Conservation (phyloP, 30 jellyfish, hydroid and myxozoan species). For the Morbakka virulenta region DNA sequence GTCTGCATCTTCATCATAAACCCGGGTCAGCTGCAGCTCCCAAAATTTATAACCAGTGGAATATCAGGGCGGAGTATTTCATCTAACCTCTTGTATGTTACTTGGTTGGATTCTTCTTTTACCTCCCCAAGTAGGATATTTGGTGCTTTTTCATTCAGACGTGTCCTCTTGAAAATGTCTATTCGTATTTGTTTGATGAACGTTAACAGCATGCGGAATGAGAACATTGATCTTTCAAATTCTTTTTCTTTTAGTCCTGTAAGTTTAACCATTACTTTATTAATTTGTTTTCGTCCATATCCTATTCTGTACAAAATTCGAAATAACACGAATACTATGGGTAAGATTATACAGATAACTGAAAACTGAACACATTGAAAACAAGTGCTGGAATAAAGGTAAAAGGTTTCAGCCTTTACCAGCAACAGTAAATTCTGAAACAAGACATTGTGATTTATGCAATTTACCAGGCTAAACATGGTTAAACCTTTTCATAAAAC, state of each 20-base stretch:
- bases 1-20: constrained; percentile 69
- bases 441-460: too few species aligned
- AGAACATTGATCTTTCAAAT: constrained; percentile 27
- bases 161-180: constrained; percentile 24
- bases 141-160: constrained; percentile 23
- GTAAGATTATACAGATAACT: background rate
- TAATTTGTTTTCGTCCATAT: background rate
- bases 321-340: background rate
- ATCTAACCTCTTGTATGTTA: background rate
- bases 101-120: background rate
- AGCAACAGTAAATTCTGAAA: too few species aligned
- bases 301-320: constrained; percentile 7
- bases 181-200: background rate
- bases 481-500: too few species aligned
- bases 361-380: background rate
- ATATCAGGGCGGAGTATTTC: constrained; percentile 26
- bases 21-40: constrained; percentile 94
- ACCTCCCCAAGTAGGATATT: background rate
- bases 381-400: too few species aligned
- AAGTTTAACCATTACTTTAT: background rate
- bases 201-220: constrained; percentile 33
- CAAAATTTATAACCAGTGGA: constrained; percentile 82
- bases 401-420: too few species aligned
- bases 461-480: too few species aligned
- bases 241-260: constrained; percentile 6